Evolutionary conservation across 2,797 vertebrate genomes (phyloP).

Genomic region (Leptatherina wallacei): DNA sequence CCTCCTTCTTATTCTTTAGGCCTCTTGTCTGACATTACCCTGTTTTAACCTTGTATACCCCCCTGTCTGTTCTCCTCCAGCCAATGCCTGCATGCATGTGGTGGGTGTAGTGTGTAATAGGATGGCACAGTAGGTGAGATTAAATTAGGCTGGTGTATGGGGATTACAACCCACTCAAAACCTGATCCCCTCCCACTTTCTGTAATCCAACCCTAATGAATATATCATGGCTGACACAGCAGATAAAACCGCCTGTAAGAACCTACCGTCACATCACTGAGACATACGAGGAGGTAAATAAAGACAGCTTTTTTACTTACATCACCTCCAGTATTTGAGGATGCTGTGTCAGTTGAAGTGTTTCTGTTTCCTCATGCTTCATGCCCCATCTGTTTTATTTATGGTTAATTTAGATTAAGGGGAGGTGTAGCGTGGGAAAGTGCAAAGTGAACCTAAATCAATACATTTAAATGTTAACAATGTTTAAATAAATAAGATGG

Average conservation of each 20-base stretch:
- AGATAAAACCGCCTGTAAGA: slow-evolving; percentile 60
- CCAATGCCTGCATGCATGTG: slow-evolving; percentile 46
- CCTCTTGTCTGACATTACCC: slow-evolving; percentile 58
- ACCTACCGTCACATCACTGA: slow-evolving; percentile 55
- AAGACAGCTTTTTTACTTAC: slow-evolving; percentile 38
- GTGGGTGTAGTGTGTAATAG: slow-evolving; percentile 80
- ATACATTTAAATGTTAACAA: slow-evolving; percentile 55
- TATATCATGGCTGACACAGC: slow-evolving; percentile 80
- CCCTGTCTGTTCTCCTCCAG: slow-evolving; percentile 45
- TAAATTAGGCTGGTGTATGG: slow-evolving; percentile 84
- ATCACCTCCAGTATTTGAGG: slow-evolving; percentile 38
- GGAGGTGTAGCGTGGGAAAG: slow-evolving; percentile 25
- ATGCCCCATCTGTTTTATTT: slow-evolving; percentile 41
- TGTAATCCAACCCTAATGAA: slow-evolving; percentile 85
- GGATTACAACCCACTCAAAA: slow-evolving; percentile 83
- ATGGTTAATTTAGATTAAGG: slow-evolving; percentile 44
- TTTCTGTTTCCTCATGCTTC: slow-evolving; percentile 23
- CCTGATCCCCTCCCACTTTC: slow-evolving; percentile 78
- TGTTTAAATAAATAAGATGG: slow-evolving; percentile 41
- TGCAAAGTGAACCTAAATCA: slow-evolving; percentile 54
- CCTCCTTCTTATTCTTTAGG: slow-evolving; percentile 38
- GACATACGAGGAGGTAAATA: slow-evolving; percentile 38
- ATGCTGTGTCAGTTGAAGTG: slow-evolving; percentile 29
- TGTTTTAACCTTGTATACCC: slow-evolving; percentile 51
- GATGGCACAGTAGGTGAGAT: slow-evolving; percentile 85